phyloP scores from a whole-genome alignment of 2,888 invertebrate genomes.

The Cryptocephalus primarius region DNA sequence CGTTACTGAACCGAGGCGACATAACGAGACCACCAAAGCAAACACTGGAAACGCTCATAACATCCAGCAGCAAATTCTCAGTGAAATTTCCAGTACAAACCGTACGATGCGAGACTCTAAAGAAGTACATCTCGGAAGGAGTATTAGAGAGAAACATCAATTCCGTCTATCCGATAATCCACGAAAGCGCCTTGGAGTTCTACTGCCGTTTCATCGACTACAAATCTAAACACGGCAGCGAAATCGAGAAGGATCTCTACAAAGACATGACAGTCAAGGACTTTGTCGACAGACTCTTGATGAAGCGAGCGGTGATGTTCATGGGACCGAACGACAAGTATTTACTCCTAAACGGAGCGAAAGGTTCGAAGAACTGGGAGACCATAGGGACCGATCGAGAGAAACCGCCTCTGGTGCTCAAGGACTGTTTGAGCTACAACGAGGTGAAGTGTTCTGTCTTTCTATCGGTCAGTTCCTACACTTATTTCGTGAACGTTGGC shows the following conservation, averaged over 20 bases:
- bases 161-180: conserved; percentile 58
- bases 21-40: not conserved
- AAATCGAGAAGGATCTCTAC: conserved; percentile 19
- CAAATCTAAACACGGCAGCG: conserved; percentile 36
- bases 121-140: conserved; percentile 11
- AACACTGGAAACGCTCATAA: conserved; percentile 26
- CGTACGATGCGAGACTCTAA: conserved; percentile 25
- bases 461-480: conserved; percentile 44
- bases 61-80: conserved; percentile 33
- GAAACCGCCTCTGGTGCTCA: conserved; percentile 36
- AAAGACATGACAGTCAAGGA: conserved; percentile 35
- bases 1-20: conserved; percentile 4
- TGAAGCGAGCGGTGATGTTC: conserved; percentile 43
- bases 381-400: conserved; percentile 41
- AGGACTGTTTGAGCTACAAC: conserved; percentile 45
- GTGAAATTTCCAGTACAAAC: conserved; percentile 35
- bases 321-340: conserved; percentile 21
- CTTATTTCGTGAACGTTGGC: conserved; percentile 47
- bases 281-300: conserved; percentile 43
- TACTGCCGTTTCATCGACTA: conserved; percentile 55
- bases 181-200: conserved; percentile 52
- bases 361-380: conserved; percentile 42
- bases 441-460: conserved; percentile 48
- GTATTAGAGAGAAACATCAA: conserved; percentile 36
- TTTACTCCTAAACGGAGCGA: conserved; percentile 29